phyloP scores from a whole-genome alignment of 2,888 invertebrate genomes.

The Temnothorax ravouxi region DNA sequence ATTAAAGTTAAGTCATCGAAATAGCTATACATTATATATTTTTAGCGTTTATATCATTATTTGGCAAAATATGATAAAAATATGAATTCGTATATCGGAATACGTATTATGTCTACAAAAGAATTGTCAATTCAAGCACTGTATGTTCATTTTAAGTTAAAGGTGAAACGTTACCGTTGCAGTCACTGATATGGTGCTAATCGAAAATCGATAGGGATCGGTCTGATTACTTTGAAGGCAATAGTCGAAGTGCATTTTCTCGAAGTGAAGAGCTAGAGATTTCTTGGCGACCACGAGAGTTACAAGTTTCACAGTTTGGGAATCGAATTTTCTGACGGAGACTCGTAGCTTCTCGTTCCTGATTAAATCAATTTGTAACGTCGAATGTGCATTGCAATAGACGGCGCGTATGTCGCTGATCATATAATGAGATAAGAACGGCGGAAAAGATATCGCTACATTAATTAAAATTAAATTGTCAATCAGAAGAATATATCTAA shows the following conservation, averaged over 20 bases:
- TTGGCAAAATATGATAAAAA: neutral
- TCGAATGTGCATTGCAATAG: slow-evolving; percentile 6
- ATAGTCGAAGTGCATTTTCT: no score
- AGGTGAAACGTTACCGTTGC: neutral
- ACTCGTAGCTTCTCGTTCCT: neutral
- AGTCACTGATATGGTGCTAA: slow-evolving; percentile 25
- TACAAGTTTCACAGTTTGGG: slow-evolving; percentile 4
- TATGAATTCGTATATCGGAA: neutral
- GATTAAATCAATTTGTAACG: slow-evolving; percentile 31
- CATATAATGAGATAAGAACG: slow-evolving; percentile 6
- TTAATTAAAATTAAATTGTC: neutral
- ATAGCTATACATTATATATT: neutral
- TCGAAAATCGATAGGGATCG: slow-evolving; percentile 32
- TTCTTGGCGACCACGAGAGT: neutral
- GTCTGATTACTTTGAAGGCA: slow-evolving; percentile 31
- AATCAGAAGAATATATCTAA: neutral
- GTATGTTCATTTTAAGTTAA: slow-evolving; percentile 12
- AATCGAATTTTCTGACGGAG: slow-evolving; percentile 28
- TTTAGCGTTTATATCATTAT: neutral
- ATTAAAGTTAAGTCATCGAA: neutral
- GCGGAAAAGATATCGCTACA: neutral
- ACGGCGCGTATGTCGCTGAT: neutral
- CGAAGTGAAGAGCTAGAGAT: neutral
- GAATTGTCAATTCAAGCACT: neutral
- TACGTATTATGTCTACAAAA: slow-evolving; percentile 1